A percentile compares a stretch with the other conserved stretches of the same genome.
phyloP scores from a whole-genome alignment of 2,113 vertebrate genomes.

The Mus pahari region DNA sequence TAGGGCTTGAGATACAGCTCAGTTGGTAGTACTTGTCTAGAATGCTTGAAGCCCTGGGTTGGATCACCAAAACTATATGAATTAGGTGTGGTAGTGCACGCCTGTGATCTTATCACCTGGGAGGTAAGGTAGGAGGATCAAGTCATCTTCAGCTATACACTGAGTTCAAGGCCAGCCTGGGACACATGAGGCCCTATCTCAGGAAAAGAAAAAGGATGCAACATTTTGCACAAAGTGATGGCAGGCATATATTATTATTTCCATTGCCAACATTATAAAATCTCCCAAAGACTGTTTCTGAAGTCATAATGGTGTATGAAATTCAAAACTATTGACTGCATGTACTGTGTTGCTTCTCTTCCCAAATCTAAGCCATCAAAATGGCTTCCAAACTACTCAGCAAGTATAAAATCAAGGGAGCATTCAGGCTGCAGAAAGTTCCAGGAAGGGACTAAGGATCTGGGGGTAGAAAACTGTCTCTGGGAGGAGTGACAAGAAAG shows the following conservation, averaged over 20 bases:
- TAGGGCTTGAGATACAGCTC: neutral
- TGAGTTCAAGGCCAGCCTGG: neutral
- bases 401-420: neutral
- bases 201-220: neutral
- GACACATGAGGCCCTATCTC: neutral
- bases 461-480: neutral
- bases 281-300: constrained; percentile 38
- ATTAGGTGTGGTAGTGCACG: neutral
- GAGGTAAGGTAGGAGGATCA: neutral
- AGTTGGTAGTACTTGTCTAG: neutral
- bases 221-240: neutral
- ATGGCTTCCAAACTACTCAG: neutral
- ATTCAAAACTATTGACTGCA: constrained; percentile 26
- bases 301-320: constrained; percentile 9
- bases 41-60: neutral
- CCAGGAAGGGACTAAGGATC: neutral
- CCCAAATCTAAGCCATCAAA: neutral
- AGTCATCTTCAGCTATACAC: neutral
- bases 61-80: neutral
- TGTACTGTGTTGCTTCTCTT: neutral
- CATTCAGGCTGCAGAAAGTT: neutral
- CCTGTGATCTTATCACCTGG: neutral
- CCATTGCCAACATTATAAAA: constrained; percentile 23
- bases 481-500: neutral
- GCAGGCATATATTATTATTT: constrained; percentile 13